Conservation (phyloP, 2,113 vertebrate species). For the Phyllostomus discolor region DNA sequence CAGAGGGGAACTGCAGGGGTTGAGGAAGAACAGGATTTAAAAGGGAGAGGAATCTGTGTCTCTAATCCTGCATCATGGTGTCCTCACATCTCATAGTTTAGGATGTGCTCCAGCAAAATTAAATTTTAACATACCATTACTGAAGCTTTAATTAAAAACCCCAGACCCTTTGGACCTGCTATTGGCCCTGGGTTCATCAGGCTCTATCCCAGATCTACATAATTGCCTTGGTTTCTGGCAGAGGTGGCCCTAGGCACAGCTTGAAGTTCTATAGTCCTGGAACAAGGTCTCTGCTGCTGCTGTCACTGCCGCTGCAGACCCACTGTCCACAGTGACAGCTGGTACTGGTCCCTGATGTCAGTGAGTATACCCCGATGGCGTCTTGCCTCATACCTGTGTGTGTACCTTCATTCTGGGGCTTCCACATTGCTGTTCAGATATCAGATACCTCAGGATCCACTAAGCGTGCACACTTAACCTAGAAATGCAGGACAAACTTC, state of each 20-base stretch:
- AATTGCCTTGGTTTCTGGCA: neutral
- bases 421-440: neutral
- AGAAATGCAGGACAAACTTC: neutral
- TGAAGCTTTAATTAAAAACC: conserved; percentile 8
- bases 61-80: neutral
- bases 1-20: neutral
- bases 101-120: neutral
- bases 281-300: neutral
- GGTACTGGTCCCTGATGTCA: neutral
- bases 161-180: neutral
- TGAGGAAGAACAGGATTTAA: neutral
- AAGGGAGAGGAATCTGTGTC: too few species aligned
- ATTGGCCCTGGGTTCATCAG: neutral
- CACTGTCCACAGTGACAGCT: neutral
- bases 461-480: neutral
- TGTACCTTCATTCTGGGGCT: neutral
- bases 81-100: neutral
- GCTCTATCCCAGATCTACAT: neutral
- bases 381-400: neutral
- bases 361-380: fast-evolving
- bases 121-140: neutral
- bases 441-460: neutral
- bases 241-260: neutral
- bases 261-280: neutral
- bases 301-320: neutral